phyloP scores from a whole-genome alignment of 2,797 vertebrate species.

The Coranthus polyacanthus region DNA sequence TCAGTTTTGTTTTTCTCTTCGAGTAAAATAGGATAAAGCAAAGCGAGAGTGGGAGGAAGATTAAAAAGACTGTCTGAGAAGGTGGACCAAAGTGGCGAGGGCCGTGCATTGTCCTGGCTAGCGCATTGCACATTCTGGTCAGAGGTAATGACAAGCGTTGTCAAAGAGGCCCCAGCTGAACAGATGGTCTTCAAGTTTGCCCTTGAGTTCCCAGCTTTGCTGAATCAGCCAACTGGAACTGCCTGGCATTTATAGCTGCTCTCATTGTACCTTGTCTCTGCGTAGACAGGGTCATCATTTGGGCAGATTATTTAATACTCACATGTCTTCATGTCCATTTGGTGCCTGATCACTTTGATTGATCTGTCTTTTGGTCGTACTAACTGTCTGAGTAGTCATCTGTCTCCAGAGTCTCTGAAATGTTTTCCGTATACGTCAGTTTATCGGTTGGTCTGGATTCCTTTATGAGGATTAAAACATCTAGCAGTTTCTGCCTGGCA shows the following conservation, averaged over 20 bases:
- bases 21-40: background rate
- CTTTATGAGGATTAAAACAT: slow-evolving; percentile 43
- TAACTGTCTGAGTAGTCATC: background rate
- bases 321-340: slow-evolving; percentile 3
- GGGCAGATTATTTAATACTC: slow-evolving; percentile 24
- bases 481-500: slow-evolving; percentile 40
- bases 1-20: background rate
- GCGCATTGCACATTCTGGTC: slow-evolving; percentile 65
- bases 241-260: slow-evolving; percentile 28
- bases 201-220: slow-evolving; percentile 66
- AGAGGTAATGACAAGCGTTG: slow-evolving; percentile 47
- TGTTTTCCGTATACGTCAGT: slow-evolving; percentile 3
- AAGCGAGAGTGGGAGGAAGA: background rate
- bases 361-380: slow-evolving; percentile 9
- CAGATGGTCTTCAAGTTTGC: slow-evolving; percentile 77
- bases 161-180: slow-evolving; percentile 49
- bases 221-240: slow-evolving; percentile 62
- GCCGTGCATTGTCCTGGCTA: background rate
- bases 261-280: slow-evolving; percentile 37
- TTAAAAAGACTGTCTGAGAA: slow-evolving; percentile 16
- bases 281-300: slow-evolving; percentile 25
- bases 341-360: slow-evolving; percentile 10
- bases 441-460: slow-evolving; percentile 41
- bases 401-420: slow-evolving; percentile 6
- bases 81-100: background rate